These are phyloP conservation scores for Drosophila pallidifrons DNA, from an alignment of 1,140 invertebrate genomes.

Conservation along the genomic window DNA sequence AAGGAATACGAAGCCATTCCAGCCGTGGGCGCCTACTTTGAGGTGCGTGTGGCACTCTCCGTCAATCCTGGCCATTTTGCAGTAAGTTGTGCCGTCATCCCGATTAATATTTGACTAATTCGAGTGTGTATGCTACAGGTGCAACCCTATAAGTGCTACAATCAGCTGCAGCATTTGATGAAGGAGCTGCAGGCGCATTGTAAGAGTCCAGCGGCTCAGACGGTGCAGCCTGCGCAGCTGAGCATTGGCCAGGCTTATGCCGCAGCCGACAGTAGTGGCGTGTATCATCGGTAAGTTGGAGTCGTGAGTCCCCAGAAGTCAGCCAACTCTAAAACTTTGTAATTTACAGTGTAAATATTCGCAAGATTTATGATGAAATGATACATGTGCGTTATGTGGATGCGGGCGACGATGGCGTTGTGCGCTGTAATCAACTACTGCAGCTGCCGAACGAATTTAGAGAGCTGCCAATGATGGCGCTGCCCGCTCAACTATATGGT, in stretches of 20 bases:
- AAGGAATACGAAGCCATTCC: conserved; percentile 74
- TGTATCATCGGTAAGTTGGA: conserved; percentile 75
- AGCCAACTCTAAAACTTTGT: not conserved
- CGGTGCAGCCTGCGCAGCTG: conserved; percentile 43
- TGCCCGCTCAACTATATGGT: conserved; percentile 79
- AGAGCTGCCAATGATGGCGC: conserved; percentile 75
- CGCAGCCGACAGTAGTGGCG: conserved; percentile 62
- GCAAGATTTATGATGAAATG: conserved; percentile 76
- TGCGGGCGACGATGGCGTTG: conserved; percentile 71
- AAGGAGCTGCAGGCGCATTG: conserved; percentile 75
- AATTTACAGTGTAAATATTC: conserved; percentile 65
- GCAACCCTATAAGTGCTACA: conserved; percentile 79
- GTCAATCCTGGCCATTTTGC: conserved; percentile 78
- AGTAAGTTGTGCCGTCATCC: conserved; percentile 41
- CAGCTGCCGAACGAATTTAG: conserved; percentile 63
- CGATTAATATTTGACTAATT: not conserved
- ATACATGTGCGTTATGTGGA: conserved; percentile 78
- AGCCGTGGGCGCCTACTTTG: conserved; percentile 68
- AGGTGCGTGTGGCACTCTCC: conserved; percentile 73
- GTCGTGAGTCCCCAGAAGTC: not conserved
- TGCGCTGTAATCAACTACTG: conserved; percentile 70
- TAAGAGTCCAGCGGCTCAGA: conserved; percentile 40
- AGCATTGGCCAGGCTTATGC: conserved; percentile 76
- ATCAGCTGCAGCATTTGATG: conserved; percentile 72
- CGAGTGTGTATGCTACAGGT: conserved; percentile 47